Conservation (phyloP, 2,797 vertebrate species). For the Manis crassicaudata region DNA sequence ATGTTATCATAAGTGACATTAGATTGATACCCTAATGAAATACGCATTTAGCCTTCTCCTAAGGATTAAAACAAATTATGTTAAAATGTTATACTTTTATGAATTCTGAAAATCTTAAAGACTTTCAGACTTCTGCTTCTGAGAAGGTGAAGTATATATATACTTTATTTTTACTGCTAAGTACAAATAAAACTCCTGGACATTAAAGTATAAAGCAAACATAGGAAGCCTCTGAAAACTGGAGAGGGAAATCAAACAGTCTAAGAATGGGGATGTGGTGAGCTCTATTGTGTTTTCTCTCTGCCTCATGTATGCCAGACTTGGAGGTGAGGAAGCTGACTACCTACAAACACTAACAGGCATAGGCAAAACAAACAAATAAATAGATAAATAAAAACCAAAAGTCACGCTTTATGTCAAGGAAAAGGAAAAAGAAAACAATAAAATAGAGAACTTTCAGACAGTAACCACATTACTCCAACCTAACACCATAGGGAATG, state of each 20-base stretch:
- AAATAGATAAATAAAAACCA: background rate
- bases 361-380: background rate
- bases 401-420: background rate
- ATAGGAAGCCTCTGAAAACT: background rate
- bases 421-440: background rate
- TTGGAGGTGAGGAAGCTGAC: background rate
- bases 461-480: background rate
- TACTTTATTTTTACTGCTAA: background rate
- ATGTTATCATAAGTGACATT: slow-evolving; percentile 36
- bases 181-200: background rate
- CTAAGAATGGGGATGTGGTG: background rate
- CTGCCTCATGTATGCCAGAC: background rate
- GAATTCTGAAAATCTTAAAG: background rate
- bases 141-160: background rate
- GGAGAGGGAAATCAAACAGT: background rate
- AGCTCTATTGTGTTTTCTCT: background rate
- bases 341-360: background rate
- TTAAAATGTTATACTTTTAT: slow-evolving; percentile 23
- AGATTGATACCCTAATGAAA: background rate
- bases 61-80: background rate
- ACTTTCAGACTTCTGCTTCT: slow-evolving; percentile 33
- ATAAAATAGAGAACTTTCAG: background rate
- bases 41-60: background rate
- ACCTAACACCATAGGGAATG: background rate
- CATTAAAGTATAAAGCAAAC: background rate